Evolutionary conservation across 1,140 invertebrate genomes (phyloP).

Genomic region (Akabosia matsudoensis): DNA sequence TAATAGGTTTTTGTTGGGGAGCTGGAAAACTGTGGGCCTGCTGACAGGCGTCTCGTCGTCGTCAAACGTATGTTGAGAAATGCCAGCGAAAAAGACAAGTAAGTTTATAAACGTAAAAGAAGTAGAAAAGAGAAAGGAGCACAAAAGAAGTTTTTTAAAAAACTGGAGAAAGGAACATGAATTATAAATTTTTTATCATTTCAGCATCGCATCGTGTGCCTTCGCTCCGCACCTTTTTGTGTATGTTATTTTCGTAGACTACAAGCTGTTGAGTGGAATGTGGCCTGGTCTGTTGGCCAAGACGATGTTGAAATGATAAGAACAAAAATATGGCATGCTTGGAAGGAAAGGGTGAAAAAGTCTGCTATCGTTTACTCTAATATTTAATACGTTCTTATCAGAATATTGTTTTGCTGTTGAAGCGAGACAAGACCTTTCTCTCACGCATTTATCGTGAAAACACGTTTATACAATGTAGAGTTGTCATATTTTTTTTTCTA

Average conservation of each 20-base stretch:
- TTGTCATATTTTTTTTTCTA: background rate
- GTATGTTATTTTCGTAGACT: background rate
- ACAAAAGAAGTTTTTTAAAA: conserved; percentile 35
- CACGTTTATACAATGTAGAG: background rate
- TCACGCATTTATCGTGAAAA: background rate
- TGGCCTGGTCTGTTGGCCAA: background rate
- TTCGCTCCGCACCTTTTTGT: background rate
- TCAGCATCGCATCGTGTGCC: background rate
- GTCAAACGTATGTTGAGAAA: conserved; percentile 79
- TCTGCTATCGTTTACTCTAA: background rate
- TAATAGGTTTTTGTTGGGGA: conserved; percentile 22
- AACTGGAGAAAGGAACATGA: background rate
- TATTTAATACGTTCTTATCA: background rate
- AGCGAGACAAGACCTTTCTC: background rate
- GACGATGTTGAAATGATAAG: conserved; percentile 7
- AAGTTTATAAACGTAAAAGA: background rate
- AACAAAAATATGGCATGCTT: background rate
- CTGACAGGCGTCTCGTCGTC: conserved; percentile 72
- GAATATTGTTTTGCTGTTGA: background rate
- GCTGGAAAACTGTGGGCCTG: conserved; percentile 52
- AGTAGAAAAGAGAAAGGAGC: conserved; percentile 47
- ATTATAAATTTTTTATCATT: conserved; percentile 22
- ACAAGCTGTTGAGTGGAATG: background rate
- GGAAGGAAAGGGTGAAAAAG: background rate
- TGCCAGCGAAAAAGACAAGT: conserved; percentile 77